Percentiles rank a stretch among this genome's conserved stretches.
These are phyloP conservation scores for western clawed frog (Xenopus tropicalis) DNA, from an alignment of 2,113 vertebrate genomes.

Conservation along the genomic window UCB_Xtro_10.0 CM004451.2:58558001-58558500, in stretches of 20 bases:
- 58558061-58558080: conserved; percentile 1
- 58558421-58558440: neutral
- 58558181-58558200: neutral
- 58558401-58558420: neutral
- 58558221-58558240: conserved; percentile 1
- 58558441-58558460: neutral
- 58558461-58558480: conserved; percentile 7
- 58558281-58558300: neutral
- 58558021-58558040: neutral
- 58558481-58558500: neutral
- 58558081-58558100: conserved; percentile 4
- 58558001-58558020: conserved; percentile 5
- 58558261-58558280: conserved; percentile 12
- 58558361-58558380: conserved; percentile 17
- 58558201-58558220: neutral
- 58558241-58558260: conserved; percentile 2
- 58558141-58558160: neutral
- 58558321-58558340: neutral
- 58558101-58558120: conserved; percentile 9
- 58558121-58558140: conserved; percentile 1
- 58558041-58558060: conserved; percentile 3
- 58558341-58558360: neutral
- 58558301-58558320: neutral
- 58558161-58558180: neutral
- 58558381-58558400: neutral